Percentiles rank a stretch among this genome's conserved stretches.
Conservation (phyloP, 2,797 vertebrate species). For the Melanotaenia trifasciata region DNA sequence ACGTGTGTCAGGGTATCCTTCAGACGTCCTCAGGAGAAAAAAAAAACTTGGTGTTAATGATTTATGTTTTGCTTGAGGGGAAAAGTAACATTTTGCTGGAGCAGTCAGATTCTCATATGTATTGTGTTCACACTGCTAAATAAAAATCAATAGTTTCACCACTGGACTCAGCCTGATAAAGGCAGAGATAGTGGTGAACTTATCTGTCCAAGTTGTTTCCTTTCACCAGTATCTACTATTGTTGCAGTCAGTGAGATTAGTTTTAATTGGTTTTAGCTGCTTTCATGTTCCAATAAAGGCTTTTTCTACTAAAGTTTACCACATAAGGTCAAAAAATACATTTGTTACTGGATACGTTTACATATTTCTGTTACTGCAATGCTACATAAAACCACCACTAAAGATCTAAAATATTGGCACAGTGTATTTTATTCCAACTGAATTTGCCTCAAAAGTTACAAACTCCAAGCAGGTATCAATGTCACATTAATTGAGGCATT, state of each 20-base stretch:
- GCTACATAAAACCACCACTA: conserved; percentile 60
- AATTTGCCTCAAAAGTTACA: neutral
- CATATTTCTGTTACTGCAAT: conserved; percentile 17
- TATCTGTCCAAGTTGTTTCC: conserved; percentile 31
- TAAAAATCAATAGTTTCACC: conserved; percentile 86
- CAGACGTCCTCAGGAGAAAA: conserved; percentile 39
- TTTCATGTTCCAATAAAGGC: conserved; percentile 39
- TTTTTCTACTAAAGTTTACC: conserved; percentile 19
- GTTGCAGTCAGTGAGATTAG: neutral
- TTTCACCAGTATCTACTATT: conserved; percentile 28
- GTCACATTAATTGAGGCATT: neutral
- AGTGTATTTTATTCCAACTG: neutral
- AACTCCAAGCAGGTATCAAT: neutral
- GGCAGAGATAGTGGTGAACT: conserved; percentile 30
- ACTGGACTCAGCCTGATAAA: conserved; percentile 74
- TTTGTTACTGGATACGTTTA: conserved; percentile 14
- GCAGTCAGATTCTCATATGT: conserved; percentile 79
- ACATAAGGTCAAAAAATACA: conserved; percentile 35
- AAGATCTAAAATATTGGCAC: conserved; percentile 11
- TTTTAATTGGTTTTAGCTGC: conserved; percentile 34
- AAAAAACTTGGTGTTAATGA: conserved; percentile 13
- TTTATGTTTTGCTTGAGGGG: conserved; percentile 46
- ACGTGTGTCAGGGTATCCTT: conserved; percentile 58
- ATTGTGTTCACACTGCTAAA: conserved; percentile 82
- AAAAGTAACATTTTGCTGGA: conserved; percentile 45